Conservation (phyloP, 2,113 vertebrate genomes). For the Pangasianodon hypophthalmus region DNA sequence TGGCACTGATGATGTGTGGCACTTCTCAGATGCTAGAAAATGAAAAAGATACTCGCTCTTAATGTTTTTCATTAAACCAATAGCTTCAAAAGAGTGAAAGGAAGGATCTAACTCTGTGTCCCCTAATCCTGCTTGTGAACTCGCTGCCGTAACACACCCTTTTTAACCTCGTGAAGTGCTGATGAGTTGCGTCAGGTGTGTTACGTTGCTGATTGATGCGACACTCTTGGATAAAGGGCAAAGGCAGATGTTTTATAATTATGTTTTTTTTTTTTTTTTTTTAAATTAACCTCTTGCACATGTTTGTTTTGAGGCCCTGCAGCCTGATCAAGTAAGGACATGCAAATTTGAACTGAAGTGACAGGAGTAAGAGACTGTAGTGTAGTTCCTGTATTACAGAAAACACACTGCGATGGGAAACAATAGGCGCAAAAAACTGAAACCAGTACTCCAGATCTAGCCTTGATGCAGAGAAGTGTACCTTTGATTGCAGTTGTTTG, state of each 20-base stretch:
- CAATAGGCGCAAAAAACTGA: background rate
- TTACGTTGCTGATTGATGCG: background rate
- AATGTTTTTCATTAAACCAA: background rate
- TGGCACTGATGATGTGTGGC: background rate
- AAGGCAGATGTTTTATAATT: background rate
- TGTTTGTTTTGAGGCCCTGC: conserved; percentile 44
- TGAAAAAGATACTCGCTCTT: background rate
- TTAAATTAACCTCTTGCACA: background rate
- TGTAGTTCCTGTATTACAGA: conserved; percentile 36
- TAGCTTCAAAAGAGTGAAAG: too few species aligned
- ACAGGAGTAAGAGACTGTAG: conserved; percentile 28
- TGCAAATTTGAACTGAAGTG: conserved; percentile 47
- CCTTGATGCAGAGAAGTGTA: conserved; percentile 23
- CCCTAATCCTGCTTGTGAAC: background rate
- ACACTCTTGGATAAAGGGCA: background rate
- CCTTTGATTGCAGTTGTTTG: conserved; percentile 38
- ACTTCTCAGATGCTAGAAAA: background rate
- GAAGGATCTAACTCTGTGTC: background rate
- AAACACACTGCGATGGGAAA: conserved; percentile 3
- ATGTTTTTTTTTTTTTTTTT: background rate
- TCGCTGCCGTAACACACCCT: background rate
- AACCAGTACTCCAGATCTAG: conserved; percentile 1
- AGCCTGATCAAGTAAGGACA: conserved; percentile 63
- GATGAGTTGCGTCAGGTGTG: background rate
- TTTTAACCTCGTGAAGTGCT: background rate